These are phyloP conservation scores for Noturus placidus DNA, from an alignment of 2,113 vertebrate species.

Conservation along the genomic window DNA sequence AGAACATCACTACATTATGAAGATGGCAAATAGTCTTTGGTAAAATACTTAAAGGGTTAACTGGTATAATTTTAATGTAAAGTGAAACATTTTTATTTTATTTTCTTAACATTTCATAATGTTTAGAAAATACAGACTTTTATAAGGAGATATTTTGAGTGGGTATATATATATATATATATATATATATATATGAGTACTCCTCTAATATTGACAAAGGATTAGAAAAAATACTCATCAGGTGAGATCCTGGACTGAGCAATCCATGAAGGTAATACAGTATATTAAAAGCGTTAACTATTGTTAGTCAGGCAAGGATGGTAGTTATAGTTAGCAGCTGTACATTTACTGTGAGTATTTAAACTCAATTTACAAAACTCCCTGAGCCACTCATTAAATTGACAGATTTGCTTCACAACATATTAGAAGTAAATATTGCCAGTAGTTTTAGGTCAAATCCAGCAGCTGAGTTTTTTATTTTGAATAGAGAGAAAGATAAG, in stretches of 20 bases:
- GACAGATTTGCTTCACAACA: conserved; percentile 1
- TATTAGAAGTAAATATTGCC: conserved; percentile 5
- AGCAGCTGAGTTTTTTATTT: conserved; percentile 37
- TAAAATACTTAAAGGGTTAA: not conserved
- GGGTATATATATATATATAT: conserved; percentile 14
- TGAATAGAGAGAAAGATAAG: conserved; percentile 30
- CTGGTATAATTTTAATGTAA: not conserved
- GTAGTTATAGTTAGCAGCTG: not conserved
- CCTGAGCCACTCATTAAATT: conserved; percentile 19
- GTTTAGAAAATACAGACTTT: not conserved
- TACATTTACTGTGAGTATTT: not conserved
- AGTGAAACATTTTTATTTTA: not conserved
- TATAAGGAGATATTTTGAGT: not conserved
- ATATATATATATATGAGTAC: conserved; percentile 9
- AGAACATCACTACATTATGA: not conserved
- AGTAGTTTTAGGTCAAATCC: conserved; percentile 37
- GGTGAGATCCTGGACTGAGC: conserved; percentile 1
- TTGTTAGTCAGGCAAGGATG: not conserved
- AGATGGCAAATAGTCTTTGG: not conserved
- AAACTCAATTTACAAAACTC: conserved; percentile 1
- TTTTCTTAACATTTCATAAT: not conserved
- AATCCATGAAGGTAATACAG: not conserved
- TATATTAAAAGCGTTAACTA: conserved; percentile 25
- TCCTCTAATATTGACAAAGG: not conserved
- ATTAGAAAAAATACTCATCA: not conserved